Evolutionary conservation across 2,888 invertebrate species (phyloP), one percentile per base, ranked within the genome.

Genomic region (Chrysopilus asiliformis): DNA sequence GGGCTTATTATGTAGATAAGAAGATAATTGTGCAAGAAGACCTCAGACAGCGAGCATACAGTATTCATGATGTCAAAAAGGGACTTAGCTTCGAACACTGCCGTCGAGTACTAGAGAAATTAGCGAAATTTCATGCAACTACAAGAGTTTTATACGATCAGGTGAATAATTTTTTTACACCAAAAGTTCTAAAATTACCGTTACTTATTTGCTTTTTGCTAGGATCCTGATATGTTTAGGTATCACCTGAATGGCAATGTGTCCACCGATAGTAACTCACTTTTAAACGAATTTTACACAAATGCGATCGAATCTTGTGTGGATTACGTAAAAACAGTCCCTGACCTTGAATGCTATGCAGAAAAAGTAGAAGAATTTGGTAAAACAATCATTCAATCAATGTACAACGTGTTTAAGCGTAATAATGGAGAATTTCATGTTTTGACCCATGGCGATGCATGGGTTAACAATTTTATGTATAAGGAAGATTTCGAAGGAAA

Each of bases 61-160:
- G 55, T 18, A 67, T 70, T 56, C 56, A 60, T 2, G 58, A 66
- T 45, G 58, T 70, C 26, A 61, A 64, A 40, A 42, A 52, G 24
- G 70, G 70, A 15, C 53, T 72, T 7, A 67, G 69, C 49, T 53
- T 63, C 32, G 53, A 58, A 3, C 70, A 70, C 44, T 62, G 63
- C 39, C 48, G 59, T 27, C 41, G 64, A 34, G 64, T 67, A 8
- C 46, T 71, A 10, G 58, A 59, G 39, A 67, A 66, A 50, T 50
- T 72, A 42, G 71, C 68, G 1, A 61, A 56, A 44, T 65, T 69
- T 45, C 72, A 72, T 47, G 72, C 69, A 4, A 55, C 64, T 10
- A 68, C 67, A 3, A 62, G 68, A 29, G 61, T 67, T 22, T 46
- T 70, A 26, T 60, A 60, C 42, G 64, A 67, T 49, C 65, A 65